Evolutionary conservation across 1,140 invertebrate species (phyloP).

Genomic region (Zaprionus davidi): DNA sequence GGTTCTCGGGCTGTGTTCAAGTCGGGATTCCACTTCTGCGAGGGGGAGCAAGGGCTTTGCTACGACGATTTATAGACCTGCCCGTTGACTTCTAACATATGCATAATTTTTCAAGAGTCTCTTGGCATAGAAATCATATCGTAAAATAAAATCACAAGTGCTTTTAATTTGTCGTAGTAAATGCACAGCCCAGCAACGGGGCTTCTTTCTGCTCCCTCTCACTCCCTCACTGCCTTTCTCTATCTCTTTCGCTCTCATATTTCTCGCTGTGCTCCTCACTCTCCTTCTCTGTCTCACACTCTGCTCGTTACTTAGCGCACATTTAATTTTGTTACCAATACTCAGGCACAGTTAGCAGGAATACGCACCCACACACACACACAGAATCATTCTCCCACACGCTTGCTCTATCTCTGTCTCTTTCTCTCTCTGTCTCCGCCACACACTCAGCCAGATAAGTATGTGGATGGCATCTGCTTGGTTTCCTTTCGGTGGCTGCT

Average conservation of each 20-base stretch:
- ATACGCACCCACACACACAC: slow-evolving; percentile 35
- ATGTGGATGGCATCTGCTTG: slow-evolving; percentile 15
- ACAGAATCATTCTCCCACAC: neutral
- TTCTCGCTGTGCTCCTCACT: neutral
- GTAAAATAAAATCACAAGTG: slow-evolving; percentile 79
- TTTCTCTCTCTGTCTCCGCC: neutral
- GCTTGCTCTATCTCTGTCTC: neutral
- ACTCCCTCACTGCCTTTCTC: neutral
- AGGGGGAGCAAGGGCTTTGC: neutral
- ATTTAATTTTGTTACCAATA: slow-evolving; percentile 80
- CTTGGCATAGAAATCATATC: slow-evolving; percentile 63
- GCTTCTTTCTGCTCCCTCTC: neutral
- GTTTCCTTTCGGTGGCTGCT: slow-evolving; percentile 1
- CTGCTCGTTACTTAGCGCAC: slow-evolving; percentile 76
- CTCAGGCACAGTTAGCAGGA: slow-evolving; percentile 24
- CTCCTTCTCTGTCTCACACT: slow-evolving; percentile 15
- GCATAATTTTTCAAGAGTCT: slow-evolving; percentile 78
- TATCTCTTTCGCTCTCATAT: neutral
- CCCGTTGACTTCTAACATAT: slow-evolving; percentile 76
- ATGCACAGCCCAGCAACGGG: slow-evolving; percentile 45
- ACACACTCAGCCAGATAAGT: slow-evolving; percentile 10
- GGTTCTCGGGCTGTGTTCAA: slow-evolving; percentile 9
- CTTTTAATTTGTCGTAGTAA: slow-evolving; percentile 78
- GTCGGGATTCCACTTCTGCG: slow-evolving; percentile 32
- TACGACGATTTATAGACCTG: slow-evolving; percentile 70